These are phyloP conservation scores for Caenorhabditis elegans DNA, from an alignment of 1,140 invertebrate species.

Conservation along the genomic window DNA sequence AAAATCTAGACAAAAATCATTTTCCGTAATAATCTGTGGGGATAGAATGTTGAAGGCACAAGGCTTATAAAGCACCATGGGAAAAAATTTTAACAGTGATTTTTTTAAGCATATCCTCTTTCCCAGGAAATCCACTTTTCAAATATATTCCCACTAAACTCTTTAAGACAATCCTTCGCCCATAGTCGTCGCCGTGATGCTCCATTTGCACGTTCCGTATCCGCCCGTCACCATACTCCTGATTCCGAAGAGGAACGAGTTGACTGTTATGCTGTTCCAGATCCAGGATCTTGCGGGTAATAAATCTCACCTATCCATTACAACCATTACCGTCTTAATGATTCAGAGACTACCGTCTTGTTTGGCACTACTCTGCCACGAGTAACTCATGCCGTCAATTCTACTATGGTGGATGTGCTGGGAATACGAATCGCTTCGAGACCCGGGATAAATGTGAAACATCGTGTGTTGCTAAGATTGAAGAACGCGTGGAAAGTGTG, in stretches of 20 bases:
- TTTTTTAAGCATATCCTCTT: too few species aligned
- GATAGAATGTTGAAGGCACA: too few species aligned
- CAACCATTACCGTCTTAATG: not conserved
- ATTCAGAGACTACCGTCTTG: not conserved
- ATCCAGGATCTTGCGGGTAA: conserved; percentile 1
- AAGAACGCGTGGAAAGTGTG: not conserved
- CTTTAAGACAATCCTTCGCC: not conserved
- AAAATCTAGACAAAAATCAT: too few species aligned
- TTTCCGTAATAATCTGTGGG: too few species aligned
- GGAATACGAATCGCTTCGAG: conserved; percentile 67
- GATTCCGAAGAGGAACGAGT: not conserved
- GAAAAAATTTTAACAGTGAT: too few species aligned
- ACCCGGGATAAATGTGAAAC: conserved; percentile 55
- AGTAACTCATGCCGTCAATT: conserved; percentile 34
- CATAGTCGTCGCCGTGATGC: conserved; percentile 13
- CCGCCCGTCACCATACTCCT: not conserved
- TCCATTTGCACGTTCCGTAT: not conserved
- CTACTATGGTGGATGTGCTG: conserved; percentile 43
- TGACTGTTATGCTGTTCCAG: conserved; percentile 1
- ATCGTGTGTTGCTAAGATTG: conserved; percentile 10
- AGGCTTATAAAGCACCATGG: too few species aligned
- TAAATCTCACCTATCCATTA: not conserved
- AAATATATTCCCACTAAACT: too few species aligned
- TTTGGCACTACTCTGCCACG: conserved; percentile 27
- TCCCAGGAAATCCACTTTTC: too few species aligned